A percentile compares a stretch with the other conserved stretches of the same genome.
Evolutionary conservation across 2,113 vertebrate genomes (phyloP).

Genomic region (Myrmecobius fasciatus): DNA sequence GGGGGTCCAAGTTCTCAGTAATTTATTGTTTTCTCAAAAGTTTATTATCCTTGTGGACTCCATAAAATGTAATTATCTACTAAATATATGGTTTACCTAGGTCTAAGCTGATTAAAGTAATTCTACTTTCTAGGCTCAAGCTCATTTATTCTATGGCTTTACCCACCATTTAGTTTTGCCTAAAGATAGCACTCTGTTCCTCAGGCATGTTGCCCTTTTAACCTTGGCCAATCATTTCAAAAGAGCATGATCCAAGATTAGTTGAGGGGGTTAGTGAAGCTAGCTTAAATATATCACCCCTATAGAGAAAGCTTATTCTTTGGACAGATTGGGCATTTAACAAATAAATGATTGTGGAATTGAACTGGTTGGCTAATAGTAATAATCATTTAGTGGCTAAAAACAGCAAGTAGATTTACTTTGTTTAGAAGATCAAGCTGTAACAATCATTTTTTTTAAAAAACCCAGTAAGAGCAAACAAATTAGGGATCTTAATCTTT

Average conservation of each 20-base stretch:
- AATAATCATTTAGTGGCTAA: background rate
- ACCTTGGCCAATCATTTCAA: background rate
- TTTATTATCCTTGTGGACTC: slow-evolving; percentile 17
- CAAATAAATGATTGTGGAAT: background rate
- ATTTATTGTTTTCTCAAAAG: slow-evolving; percentile 22
- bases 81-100: background rate
- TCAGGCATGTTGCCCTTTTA: background rate
- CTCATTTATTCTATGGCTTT: slow-evolving; percentile 49
- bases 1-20: slow-evolving; percentile 18
- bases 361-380: background rate
- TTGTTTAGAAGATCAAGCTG: background rate
- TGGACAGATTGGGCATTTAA: background rate
- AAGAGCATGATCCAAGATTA: background rate
- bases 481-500: background rate
- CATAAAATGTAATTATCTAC: background rate
- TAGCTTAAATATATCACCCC: background rate
- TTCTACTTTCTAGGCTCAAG: slow-evolving; percentile 1
- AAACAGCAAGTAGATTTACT: background rate
- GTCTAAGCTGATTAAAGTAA: background rate
- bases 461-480: background rate
- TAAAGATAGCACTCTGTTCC: slow-evolving; percentile 24
- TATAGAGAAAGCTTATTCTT: background rate
- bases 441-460: background rate
- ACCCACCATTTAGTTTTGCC: slow-evolving; percentile 39
- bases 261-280: background rate